These are phyloP conservation scores for Octonoba sinensis DNA, from an alignment of 2,888 invertebrate species.

Conservation along the genomic window DNA sequence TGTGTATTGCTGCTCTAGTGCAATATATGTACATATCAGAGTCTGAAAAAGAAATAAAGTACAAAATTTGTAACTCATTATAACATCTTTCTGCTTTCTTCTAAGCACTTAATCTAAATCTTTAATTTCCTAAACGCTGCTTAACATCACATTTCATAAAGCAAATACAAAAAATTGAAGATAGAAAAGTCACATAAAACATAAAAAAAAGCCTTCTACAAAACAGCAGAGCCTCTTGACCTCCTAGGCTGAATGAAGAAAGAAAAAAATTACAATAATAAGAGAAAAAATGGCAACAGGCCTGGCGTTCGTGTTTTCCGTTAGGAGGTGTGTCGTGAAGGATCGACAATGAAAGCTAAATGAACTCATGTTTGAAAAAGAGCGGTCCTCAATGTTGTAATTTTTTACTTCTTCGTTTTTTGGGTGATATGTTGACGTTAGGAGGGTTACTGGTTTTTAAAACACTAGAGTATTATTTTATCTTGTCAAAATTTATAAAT, in stretches of 20 bases:
- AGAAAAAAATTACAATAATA: background rate
- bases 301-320: slow-evolving; percentile 22
- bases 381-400: slow-evolving; percentile 13
- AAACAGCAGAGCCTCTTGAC: slow-evolving; percentile 45
- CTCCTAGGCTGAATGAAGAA: slow-evolving; percentile 17
- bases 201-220: background rate
- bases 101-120: background rate
- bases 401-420: slow-evolving; percentile 15
- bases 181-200: background rate
- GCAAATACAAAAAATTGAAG: slow-evolving; percentile 9
- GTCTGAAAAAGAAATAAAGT: too few species aligned
- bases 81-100: background rate
- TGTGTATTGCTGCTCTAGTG: too few species aligned
- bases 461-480: background rate
- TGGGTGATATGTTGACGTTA: slow-evolving; percentile 31
- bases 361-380: slow-evolving; percentile 47
- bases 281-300: slow-evolving; percentile 10
- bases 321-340: slow-evolving; percentile 41
- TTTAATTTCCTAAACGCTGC: slow-evolving; percentile 25
- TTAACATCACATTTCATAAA: slow-evolving; percentile 24
- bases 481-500: background rate
- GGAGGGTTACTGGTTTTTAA: slow-evolving; percentile 19
- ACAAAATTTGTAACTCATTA: too few species aligned
- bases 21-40: too few species aligned
- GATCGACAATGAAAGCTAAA: slow-evolving; percentile 51